Base-by-base conservation (phyloP, 2,113 vertebrate genomes). In the Rhinolophus ferrumequinum region DNA sequence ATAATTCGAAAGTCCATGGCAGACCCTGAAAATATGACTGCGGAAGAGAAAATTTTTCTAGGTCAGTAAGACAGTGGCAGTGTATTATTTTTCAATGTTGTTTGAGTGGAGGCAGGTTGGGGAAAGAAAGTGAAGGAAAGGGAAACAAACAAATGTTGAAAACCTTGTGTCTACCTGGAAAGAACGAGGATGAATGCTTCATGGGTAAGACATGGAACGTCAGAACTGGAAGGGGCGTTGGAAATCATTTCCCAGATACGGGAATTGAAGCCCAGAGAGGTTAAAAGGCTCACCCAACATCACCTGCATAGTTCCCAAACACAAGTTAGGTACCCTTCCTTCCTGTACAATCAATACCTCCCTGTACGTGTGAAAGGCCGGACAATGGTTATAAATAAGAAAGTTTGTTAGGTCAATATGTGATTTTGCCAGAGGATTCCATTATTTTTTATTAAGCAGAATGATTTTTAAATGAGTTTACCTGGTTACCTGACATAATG, bases 361-460 rank as follows among this genome's bases (percentile, higher is more conserved):
- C 28, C 44, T 15, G 47, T 12, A 3, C 11, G 4, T 28, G 52
- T 30, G 47, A 8, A 6, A 30, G 56, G 30, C 30, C 3, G 6
- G 54, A 30, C 0, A 9, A 4, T 0, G 6, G 62, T 35, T 60
- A 52, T 60, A 66, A 33, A 35, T 0, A 2, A 22, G 73, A 90
- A 50, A 26, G 47, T 73, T n/a, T 11, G 2, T 38, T 30, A 47
- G 75, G 35, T 47, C 33, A 72, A 80, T 33, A 41, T 2, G 5
- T 8, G 30, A 50, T 66, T 80, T 90, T 28, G 9, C 35, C 56
- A 66, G 80, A 86, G 21, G 47, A 62, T 52, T 80, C 58, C 72
- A 30, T 81, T 66, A 56, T 67, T 72, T 93, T 15, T 88, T 33
- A 64, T 90, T 82, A 47, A 75, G 15, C 22, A 26, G 67, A 67